These are phyloP conservation scores for Chaetodon auriga DNA, from an alignment of 2,113 vertebrate genomes.

Conservation along the genomic window DNA sequence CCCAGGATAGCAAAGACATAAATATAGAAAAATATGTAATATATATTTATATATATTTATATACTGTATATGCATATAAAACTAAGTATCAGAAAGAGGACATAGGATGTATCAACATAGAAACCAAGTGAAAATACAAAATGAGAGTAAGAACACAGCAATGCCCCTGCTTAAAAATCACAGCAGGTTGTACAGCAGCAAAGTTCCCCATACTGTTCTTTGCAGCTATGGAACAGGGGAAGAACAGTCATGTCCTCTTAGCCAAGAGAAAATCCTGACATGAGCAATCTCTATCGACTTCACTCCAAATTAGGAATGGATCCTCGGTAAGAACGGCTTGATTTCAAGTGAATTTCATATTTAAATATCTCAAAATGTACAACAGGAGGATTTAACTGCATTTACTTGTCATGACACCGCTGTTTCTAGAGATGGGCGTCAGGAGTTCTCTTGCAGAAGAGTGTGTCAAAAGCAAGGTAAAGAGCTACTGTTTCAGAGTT, in stretches of 20 bases:
- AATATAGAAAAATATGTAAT: conserved; percentile 80
- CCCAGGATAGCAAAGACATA: conserved; percentile 78
- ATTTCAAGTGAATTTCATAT: conserved; percentile 75
- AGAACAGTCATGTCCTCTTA: conserved; percentile 81
- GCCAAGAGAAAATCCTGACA: conserved; percentile 79
- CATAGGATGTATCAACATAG: conserved; percentile 63
- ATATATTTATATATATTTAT: conserved; percentile 65
- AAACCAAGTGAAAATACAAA: conserved; percentile 77
- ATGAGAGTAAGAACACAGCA: conserved; percentile 82
- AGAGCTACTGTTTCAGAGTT: conserved; percentile 65
- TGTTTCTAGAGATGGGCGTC: conserved; percentile 59
- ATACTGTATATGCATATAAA: conserved; percentile 77
- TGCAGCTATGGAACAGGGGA: conserved; percentile 76
- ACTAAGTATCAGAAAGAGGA: conserved; percentile 73
- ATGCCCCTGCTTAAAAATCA: conserved; percentile 76
- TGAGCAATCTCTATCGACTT: conserved; percentile 65
- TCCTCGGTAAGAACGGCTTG: conserved; percentile 63
- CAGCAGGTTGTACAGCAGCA: conserved; percentile 86
- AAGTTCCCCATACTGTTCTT: conserved; percentile 73
- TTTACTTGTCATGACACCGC: conserved; percentile 51
- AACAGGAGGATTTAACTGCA: conserved; percentile 43
- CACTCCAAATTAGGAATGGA: conserved; percentile 76
- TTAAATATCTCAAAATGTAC: conserved; percentile 62
- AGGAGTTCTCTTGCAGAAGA: conserved; percentile 80
- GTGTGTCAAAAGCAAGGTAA: conserved; percentile 77